Evolutionary conservation across 2,888 invertebrate species (phyloP).

Genomic region (Eilema griseolum): DNA sequence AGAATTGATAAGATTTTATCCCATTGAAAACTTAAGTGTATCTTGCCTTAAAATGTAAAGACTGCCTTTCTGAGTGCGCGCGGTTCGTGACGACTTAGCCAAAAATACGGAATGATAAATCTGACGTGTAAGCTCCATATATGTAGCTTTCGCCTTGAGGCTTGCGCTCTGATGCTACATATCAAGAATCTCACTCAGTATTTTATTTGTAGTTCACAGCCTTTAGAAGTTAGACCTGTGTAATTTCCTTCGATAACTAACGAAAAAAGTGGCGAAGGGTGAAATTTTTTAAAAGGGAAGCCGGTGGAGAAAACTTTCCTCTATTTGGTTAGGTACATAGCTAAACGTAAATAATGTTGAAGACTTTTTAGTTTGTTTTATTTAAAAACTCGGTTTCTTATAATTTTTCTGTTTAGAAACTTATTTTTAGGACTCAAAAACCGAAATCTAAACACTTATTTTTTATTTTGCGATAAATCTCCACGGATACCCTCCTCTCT

Average conservation of each 20-base stretch:
- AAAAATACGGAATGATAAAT: constrained; percentile 48
- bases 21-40: background rate
- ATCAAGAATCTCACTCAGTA: constrained; percentile 83
- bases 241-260: constrained; percentile 35
- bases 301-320: too few species aligned
- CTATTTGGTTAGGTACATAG: too few species aligned
- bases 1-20: background rate
- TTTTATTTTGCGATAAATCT: too few species aligned
- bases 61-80: background rate
- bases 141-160: constrained; percentile 72
- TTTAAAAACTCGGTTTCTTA: too few species aligned
- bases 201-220: constrained; percentile 56
- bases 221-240: constrained; percentile 34
- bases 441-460: too few species aligned
- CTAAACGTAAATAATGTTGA: too few species aligned
- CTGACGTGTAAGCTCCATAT: constrained; percentile 49
- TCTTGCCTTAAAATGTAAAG: background rate
- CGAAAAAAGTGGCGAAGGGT: background rate
- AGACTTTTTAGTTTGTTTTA: too few species aligned
- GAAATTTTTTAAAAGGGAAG: too few species aligned
- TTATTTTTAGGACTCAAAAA: too few species aligned
- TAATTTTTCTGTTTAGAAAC: too few species aligned
- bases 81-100: constrained; percentile 48
- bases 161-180: constrained; percentile 76
- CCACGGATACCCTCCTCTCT: too few species aligned